Percentiles rank a stretch among this genome's conserved stretches.
phyloP scores from a whole-genome alignment of 2,888 invertebrate genomes.

The Oligia latruncula region DNA sequence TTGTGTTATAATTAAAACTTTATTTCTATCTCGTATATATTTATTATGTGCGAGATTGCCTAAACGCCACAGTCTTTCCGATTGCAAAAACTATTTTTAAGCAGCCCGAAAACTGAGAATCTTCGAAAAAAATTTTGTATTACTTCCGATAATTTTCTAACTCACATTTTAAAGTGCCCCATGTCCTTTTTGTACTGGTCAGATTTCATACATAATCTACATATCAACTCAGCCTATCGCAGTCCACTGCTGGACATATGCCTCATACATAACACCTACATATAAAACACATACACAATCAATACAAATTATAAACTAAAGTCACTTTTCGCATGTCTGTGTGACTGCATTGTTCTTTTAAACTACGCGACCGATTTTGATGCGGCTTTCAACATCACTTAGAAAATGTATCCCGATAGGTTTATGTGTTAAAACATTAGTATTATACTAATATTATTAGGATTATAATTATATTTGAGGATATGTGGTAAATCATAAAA shows the following conservation, averaged over 20 bases:
- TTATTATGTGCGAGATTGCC: not conserved
- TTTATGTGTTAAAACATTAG: not conserved
- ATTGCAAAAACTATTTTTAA: not conserved
- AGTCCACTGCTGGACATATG: not conserved
- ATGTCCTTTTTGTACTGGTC: not conserved
- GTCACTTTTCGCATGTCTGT: no score
- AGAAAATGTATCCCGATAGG: not conserved
- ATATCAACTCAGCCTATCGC: not conserved
- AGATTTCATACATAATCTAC: not conserved
- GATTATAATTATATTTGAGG: not conserved
- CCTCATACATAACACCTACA: no score
- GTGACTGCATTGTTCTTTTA: no score
- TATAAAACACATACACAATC: no score
- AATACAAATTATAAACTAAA: no score
- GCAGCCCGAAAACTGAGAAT: not conserved
- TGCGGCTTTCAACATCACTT: no score
- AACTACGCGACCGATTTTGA: no score
- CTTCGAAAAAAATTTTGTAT: not conserved
- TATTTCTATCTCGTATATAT: not conserved
- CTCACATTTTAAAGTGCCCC: not conserved
- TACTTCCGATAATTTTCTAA: not conserved
- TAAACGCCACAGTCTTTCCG: not conserved
- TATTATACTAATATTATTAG: not conserved
- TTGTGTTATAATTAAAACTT: not conserved
- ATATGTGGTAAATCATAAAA: not conserved